phyloP scores from a whole-genome alignment of 23 tunicate species.

The Oikopleura dioica region DNA sequence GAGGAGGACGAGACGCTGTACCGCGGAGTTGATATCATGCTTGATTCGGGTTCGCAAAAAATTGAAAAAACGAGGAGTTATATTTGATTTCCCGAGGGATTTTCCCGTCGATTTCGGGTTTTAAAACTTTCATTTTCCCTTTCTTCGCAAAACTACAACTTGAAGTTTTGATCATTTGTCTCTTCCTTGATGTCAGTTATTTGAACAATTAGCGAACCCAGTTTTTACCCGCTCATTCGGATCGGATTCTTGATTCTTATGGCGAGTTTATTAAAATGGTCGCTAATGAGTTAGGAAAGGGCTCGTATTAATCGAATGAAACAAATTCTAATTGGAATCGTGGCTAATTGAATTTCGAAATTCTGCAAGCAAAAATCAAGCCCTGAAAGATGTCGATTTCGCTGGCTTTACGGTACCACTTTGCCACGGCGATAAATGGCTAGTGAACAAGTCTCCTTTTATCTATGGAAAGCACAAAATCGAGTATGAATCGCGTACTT shows the following conservation, averaged over 20 bases:
- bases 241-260: constrained; percentile 1
- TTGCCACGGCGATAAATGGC: neutral
- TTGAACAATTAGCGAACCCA: too few relatives aligned
- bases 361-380: too few relatives aligned
- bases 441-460: neutral
- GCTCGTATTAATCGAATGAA: neutral
- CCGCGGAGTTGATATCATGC: neutral
- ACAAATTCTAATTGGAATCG: neutral
- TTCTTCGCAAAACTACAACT: too few relatives aligned
- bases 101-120: too few relatives aligned
- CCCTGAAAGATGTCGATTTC: neutral
- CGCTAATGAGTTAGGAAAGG: neutral
- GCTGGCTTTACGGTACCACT: constrained; percentile 1
- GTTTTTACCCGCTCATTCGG: constrained; percentile 2
- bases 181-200: too few relatives aligned
- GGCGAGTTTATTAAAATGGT: constrained; percentile 4
- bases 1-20: neutral
- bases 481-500: neutral
- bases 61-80: too few relatives aligned
- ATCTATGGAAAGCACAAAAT: constrained; percentile 1
- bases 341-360: too few relatives aligned
- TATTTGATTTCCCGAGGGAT: too few relatives aligned
- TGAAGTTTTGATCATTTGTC: too few relatives aligned
- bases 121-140: too few relatives aligned
- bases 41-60: too few relatives aligned